Evolutionary conservation across 1,140 invertebrate species (phyloP).

Genomic region (Littorina saxatilis): DNA sequence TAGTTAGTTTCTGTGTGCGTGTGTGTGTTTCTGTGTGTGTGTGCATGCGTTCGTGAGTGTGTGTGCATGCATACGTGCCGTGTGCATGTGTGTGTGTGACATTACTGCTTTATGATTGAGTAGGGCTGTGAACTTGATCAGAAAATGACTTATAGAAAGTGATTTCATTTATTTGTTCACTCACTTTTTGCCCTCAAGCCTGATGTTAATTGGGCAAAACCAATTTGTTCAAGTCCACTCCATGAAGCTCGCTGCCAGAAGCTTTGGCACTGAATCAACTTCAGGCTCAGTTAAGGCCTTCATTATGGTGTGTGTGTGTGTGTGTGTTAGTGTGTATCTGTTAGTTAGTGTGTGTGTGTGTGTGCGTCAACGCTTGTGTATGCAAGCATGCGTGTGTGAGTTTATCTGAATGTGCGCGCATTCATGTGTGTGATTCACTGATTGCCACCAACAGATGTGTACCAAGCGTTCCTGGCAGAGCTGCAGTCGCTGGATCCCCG

Average conservation of each 20-base stretch:
- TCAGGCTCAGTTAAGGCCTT: too few species aligned
- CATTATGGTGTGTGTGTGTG: too few species aligned
- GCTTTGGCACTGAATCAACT: too few species aligned
- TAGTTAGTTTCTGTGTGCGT: neutral
- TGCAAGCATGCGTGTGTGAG: neutral
- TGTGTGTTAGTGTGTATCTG: too few species aligned
- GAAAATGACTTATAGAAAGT: too few species aligned
- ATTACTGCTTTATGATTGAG: too few species aligned
- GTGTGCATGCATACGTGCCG: neutral
- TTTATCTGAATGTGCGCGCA: neutral
- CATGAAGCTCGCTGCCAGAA: too few species aligned
- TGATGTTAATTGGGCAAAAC: too few species aligned
- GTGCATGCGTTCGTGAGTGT: neutral
- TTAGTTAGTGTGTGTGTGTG: neutral
- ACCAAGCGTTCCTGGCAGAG: constrained; percentile 67
- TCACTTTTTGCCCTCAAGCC: too few species aligned
- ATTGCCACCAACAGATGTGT: constrained; percentile 60
- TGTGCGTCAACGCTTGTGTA: neutral
- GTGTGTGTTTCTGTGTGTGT: neutral
- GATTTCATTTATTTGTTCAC: too few species aligned
- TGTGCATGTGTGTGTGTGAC: neutral
- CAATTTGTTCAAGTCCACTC: too few species aligned
- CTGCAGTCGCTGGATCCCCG: constrained; percentile 59
- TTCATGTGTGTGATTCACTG: constrained; percentile 20
- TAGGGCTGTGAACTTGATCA: too few species aligned